phyloP scores from a whole-genome alignment of 2,797 vertebrate species.

The Mormyrus proboscirostris region DNA sequence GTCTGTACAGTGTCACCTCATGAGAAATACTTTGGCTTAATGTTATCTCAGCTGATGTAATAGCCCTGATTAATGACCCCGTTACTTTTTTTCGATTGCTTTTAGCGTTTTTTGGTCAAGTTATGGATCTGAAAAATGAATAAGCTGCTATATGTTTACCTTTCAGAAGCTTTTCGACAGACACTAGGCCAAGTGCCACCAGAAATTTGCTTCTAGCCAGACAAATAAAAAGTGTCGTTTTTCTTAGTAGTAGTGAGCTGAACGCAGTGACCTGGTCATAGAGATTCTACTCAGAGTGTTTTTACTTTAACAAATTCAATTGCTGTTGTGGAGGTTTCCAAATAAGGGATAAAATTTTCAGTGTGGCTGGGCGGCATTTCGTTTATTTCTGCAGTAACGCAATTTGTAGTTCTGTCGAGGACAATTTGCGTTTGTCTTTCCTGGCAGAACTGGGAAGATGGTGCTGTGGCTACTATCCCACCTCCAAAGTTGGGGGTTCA shows the following conservation, averaged over 20 bases:
- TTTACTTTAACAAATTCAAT: conserved; percentile 4
- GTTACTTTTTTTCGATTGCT: conserved; percentile 36
- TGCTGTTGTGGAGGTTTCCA: not conserved
- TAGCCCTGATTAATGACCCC: conserved; percentile 36
- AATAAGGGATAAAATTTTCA: not conserved
- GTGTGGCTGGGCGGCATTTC: not conserved
- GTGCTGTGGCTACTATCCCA: not conserved
- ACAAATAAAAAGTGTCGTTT: conserved; percentile 48
- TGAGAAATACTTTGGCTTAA: conserved; percentile 18
- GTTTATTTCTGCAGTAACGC: not conserved
- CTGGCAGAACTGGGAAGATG: not conserved
- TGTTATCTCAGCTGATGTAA: conserved; percentile 35
- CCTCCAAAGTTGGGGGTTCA: not conserved
- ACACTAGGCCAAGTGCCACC: conserved; percentile 39
- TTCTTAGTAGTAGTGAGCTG: conserved; percentile 35
- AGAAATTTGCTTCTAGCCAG: conserved; percentile 34
- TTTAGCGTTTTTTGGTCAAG: conserved; percentile 29
- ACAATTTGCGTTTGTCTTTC: not conserved
- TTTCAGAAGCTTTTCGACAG: conserved; percentile 45
- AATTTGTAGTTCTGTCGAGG: not conserved
- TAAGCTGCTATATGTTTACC: conserved; percentile 20
- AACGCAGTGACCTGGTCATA: conserved; percentile 29
- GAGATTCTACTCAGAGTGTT: not conserved
- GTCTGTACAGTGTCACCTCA: conserved; percentile 36
- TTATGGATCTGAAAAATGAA: conserved; percentile 26